Percentiles rank a stretch among this genome's conserved stretches.
Evolutionary conservation across 2,797 vertebrate genomes (phyloP).

Genomic region (Squalus acanthias): DNA sequence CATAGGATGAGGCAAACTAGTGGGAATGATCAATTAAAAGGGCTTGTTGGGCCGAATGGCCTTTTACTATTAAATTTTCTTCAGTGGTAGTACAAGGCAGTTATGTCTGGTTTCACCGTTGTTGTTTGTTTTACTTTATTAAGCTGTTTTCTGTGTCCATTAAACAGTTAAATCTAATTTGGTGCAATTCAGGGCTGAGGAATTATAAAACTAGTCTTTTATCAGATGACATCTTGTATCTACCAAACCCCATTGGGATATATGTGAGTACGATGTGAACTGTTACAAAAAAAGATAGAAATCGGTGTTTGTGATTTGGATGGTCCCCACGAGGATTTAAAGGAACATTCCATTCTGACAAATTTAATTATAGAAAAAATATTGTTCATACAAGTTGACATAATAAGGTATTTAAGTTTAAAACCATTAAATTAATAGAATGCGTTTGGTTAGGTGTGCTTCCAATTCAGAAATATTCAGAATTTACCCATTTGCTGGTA

Average conservation of each 20-base stretch:
- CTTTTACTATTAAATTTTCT: background rate
- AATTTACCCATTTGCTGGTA: background rate
- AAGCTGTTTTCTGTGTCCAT: background rate
- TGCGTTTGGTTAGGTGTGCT: background rate
- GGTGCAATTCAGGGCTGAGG: background rate
- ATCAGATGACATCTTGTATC: background rate
- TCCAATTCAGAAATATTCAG: background rate
- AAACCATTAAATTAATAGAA: background rate
- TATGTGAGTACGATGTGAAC: background rate
- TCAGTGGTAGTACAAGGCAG: background rate
- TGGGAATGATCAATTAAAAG: background rate
- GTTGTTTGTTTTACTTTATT: background rate
- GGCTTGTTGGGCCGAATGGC: background rate
- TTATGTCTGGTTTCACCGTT: background rate
- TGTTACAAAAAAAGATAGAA: background rate
- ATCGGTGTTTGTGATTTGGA: background rate
- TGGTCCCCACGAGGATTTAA: background rate
- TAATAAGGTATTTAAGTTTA: background rate
- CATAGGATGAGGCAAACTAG: too few relatives aligned
- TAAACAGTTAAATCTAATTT: background rate
- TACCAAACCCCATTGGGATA: background rate
- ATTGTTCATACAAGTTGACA: background rate
- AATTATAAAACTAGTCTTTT: background rate
- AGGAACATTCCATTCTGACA: constrained; percentile 4
- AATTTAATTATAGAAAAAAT: background rate